Percentiles rank a stretch among this genome's conserved stretches.
phyloP scores from a whole-genome alignment of 2,797 vertebrate genomes.

The Dallia pectoralis region DNA sequence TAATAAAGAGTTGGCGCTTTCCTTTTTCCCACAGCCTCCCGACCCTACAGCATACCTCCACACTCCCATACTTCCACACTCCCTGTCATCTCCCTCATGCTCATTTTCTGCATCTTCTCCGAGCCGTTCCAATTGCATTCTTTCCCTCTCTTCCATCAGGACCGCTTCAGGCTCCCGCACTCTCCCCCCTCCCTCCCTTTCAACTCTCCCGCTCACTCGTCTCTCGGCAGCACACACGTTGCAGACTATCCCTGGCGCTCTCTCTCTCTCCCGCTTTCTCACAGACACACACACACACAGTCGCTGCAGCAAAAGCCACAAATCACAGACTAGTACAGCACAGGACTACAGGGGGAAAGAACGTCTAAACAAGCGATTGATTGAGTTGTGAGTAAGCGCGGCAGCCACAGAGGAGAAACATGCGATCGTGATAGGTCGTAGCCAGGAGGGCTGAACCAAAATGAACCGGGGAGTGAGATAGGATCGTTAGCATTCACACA shows the following conservation, averaged over 20 bases:
- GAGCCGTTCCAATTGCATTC: conserved; percentile 18
- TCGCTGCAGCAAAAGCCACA: conserved; percentile 44
- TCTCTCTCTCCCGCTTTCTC: neutral
- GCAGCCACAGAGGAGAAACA: conserved; percentile 9
- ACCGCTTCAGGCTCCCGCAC: conserved; percentile 34
- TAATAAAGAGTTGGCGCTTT: neutral
- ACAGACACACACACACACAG: neutral
- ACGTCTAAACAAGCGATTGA: conserved; percentile 24
- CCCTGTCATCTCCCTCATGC: no score
- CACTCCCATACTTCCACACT: neutral
- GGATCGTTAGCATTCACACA: conserved; percentile 7
- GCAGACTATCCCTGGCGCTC: conserved; percentile 3
- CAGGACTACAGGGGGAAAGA: neutral
- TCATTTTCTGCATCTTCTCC: conserved; percentile 10
- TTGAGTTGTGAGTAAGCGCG: conserved; percentile 6
- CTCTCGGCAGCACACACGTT: conserved; percentile 33
- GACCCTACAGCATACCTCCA: neutral
- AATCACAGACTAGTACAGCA: conserved; percentile 19
- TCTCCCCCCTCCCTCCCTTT: conserved; percentile 21
- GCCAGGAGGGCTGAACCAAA: conserved; percentile 24
- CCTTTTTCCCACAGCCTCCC: conserved; percentile 8
- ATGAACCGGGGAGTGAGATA: conserved; percentile 9
- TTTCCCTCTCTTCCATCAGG: conserved; percentile 29
- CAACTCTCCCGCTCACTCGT: conserved; percentile 26
- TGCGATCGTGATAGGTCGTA: conserved; percentile 6